These are phyloP conservation scores for Exaiptasia diaphana DNA, from an alignment of 64 coral and sea anemone species.

Conservation along the genomic window DNA sequence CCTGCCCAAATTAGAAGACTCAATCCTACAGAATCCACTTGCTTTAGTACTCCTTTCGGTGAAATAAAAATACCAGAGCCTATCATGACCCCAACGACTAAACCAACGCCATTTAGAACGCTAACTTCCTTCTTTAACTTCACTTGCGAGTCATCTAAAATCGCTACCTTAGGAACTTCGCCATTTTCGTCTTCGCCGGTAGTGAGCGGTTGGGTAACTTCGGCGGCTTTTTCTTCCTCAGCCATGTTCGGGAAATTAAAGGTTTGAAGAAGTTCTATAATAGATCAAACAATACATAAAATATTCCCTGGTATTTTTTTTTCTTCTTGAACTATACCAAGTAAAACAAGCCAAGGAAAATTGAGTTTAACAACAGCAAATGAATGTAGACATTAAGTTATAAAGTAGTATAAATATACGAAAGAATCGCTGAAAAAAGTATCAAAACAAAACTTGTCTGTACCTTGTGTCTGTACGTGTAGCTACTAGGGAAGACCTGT, in stretches of 20 bases:
- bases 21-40: conserved; percentile 55
- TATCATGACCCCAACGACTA: conserved; percentile 87
- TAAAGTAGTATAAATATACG: no score
- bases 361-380: no score
- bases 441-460: no score
- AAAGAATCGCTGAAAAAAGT: no score
- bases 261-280: no score
- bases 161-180: conserved; percentile 14
- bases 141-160: conserved; percentile 31
- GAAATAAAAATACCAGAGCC: conserved; percentile 92
- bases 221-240: conserved; percentile 36
- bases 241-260: conserved; percentile 51
- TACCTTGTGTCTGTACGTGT: no score
- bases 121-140: conserved; percentile 84
- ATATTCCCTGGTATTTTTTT: no score
- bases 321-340: no score
- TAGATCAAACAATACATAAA: no score
- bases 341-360: no score
- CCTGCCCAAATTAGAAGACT: conserved; percentile 84
- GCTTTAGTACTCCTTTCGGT: conserved; percentile 63
- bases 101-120: conserved; percentile 71
- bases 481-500: no score
- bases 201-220: conserved; percentile 47
- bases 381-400: no score
- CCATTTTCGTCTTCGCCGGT: conserved; percentile 53